phyloP scores from a whole-genome alignment of 2,113 vertebrate genomes.

The Heliornis fulica region DNA sequence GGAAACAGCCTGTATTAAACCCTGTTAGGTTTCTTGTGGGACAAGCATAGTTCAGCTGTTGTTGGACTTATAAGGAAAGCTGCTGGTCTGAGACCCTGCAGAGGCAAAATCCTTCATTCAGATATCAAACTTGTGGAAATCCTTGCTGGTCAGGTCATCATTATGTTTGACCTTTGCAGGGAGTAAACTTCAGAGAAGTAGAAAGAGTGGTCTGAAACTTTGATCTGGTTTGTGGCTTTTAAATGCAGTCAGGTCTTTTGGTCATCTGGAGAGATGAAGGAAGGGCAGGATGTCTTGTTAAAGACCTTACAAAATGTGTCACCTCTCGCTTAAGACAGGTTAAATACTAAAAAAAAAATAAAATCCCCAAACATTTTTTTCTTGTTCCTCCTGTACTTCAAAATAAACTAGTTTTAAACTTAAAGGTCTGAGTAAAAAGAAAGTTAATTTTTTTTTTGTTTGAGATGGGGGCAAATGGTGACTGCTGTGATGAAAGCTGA shows the following conservation, averaged over 20 bases:
- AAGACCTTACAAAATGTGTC: background rate
- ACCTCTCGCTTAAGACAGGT: background rate
- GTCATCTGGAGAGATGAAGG: slow-evolving; percentile 13
- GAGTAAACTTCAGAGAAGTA: slow-evolving; percentile 17
- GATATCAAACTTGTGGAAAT: background rate
- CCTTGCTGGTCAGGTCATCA: background rate
- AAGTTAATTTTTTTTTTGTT: too few relatives aligned
- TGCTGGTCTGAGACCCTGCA: background rate
- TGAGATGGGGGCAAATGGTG: background rate
- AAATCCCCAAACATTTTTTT: background rate
- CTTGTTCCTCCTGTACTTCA: background rate
- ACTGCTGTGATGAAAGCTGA: background rate
- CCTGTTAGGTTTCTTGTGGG: background rate
- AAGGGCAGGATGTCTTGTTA: background rate
- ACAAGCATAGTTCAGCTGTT: background rate
- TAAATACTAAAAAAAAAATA: background rate
- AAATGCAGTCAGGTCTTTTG: slow-evolving; percentile 1
- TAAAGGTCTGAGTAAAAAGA: background rate
- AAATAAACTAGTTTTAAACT: background rate
- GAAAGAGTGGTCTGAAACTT: slow-evolving; percentile 15
- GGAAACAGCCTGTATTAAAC: background rate
- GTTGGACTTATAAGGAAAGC: background rate
- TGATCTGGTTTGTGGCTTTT: slow-evolving; percentile 12
- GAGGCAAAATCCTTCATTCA: background rate
- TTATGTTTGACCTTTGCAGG: slow-evolving; percentile 33